These are phyloP conservation scores for Lysiphlebus fabarum DNA, from an alignment of 1,140 invertebrate species.

Conservation along the genomic window DNA sequence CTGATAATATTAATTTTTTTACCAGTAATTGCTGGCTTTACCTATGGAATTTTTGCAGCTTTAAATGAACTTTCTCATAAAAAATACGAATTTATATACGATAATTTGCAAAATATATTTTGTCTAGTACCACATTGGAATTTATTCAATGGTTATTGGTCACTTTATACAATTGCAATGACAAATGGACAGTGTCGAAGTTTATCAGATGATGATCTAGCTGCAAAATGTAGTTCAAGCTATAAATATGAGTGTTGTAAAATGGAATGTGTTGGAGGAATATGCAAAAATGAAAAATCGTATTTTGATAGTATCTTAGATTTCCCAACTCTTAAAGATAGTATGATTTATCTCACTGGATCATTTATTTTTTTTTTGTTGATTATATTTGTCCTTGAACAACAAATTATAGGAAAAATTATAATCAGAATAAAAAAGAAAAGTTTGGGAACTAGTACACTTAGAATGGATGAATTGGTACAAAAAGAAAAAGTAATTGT, in stretches of 20 bases:
- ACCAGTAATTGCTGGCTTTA: slow-evolving; percentile 38
- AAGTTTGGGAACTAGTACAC: slow-evolving; percentile 15
- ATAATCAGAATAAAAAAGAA: slow-evolving; percentile 29
- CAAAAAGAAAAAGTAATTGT: slow-evolving; percentile 44
- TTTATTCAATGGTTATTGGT: slow-evolving; percentile 43
- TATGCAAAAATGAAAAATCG: slow-evolving; percentile 16
- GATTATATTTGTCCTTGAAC: slow-evolving; percentile 42
- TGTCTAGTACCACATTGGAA: slow-evolving; percentile 46
- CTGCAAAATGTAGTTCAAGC: slow-evolving; percentile 29
- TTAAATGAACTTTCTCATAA: slow-evolving; percentile 23
- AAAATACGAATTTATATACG: slow-evolving; percentile 29
- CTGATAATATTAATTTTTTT: slow-evolving; percentile 35
- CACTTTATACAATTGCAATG: slow-evolving; percentile 38
- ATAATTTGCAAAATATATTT: slow-evolving; percentile 42
- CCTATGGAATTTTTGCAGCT: slow-evolving; percentile 34
- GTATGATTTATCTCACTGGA: slow-evolving; percentile 35
- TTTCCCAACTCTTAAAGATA: slow-evolving; percentile 37
- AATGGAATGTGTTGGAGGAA: slow-evolving; percentile 26
- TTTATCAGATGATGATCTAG: slow-evolving; percentile 35
- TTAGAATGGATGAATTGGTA: slow-evolving; percentile 44
- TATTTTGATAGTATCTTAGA: slow-evolving; percentile 24
- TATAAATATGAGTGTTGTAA: slow-evolving; percentile 30
- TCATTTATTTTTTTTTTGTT: slow-evolving; percentile 45
- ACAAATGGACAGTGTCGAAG: slow-evolving; percentile 45
- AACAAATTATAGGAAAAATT: slow-evolving; percentile 36